Base-by-base conservation (phyloP, 1,140 invertebrate genomes). In the Anastrepha obliqua region DNA sequence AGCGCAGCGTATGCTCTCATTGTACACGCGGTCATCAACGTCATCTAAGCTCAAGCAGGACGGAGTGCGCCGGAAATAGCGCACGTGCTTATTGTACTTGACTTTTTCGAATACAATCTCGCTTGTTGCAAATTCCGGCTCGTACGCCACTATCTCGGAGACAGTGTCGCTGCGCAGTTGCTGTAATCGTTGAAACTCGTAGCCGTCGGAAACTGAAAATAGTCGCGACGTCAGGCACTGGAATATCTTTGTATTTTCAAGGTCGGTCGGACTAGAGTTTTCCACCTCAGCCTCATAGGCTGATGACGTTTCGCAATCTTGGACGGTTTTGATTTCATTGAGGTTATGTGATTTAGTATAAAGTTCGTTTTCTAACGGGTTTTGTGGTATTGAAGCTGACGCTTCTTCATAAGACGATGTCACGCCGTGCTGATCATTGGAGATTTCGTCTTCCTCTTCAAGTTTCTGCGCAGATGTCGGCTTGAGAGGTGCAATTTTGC, bases 41-140 rank as follows among this genome's bases (percentile, higher is more conserved):
- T 81, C 47, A 44, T 92, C 90, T 58, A 91, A 59, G 39, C 92
- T 92, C 58, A 91, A 92, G 67, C 90, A 92, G 65, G 91, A 91
- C 74, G 92, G 92, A 15, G 92, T 92, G 88, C 91, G 91, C 3
- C 92, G 88, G 0, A 93, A 86, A 86, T 93, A 93, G 51, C 91
- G 90, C 8, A 93, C 90, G 62, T 93, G 91, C 58, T 90, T 88
- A 87, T 89, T 90, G 87, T 93, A 93, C 11, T 89, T 89, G 86
- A 93, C 90, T 51, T 90, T 89, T 86, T 93, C 91, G 58, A 93
- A 93, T 55, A 89, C 87, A 62, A 87, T 59, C 5, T 86, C 65
- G 3, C 51, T 47, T 59, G 20, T 47, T n/a, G 29, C 47, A 88
- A 29, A 91, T 86, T 85, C 67, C 8, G 64, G 44, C 47, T 88